Evolutionary conservation across 1,140 invertebrate species (phyloP).

Genomic region (Calliopsis andreniformis): DNA sequence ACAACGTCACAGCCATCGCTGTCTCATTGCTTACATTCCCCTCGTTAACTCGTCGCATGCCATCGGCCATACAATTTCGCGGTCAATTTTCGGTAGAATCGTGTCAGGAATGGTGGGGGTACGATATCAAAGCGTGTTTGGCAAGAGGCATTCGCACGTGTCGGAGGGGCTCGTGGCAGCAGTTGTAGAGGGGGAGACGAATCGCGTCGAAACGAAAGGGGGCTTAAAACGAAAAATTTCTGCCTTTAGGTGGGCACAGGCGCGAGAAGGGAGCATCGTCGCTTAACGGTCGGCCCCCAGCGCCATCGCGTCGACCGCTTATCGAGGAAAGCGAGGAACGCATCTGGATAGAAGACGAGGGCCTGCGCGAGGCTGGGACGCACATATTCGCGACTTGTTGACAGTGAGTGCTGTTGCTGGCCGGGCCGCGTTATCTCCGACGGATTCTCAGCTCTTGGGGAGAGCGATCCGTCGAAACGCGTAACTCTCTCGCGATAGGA

Average conservation of each 20-base stretch:
- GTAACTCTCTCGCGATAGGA: slow-evolving; percentile 10
- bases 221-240: slow-evolving; percentile 36
- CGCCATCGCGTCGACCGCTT: not conserved
- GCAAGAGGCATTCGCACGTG: slow-evolving; percentile 41
- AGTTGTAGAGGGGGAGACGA: slow-evolving; percentile 11
- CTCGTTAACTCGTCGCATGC: too few relatives aligned
- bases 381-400: slow-evolving; percentile 22
- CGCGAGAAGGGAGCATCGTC: not conserved
- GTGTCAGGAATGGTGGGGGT: not conserved
- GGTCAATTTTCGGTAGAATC: not conserved
- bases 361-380: not conserved
- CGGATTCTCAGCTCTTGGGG: not conserved
- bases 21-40: too few relatives aligned
- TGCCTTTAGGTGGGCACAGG: slow-evolving; percentile 42
- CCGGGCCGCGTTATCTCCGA: not conserved
- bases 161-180: slow-evolving; percentile 16
- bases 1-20: too few relatives aligned
- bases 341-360: slow-evolving; percentile 5
- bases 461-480: not conserved
- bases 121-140: slow-evolving; percentile 45
- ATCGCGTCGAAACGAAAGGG: not conserved
- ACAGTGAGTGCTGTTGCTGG: slow-evolving; percentile 10
- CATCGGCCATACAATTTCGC: too few relatives aligned
- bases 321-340: slow-evolving; percentile 6
- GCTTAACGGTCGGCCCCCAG: not conserved